phyloP scores from a whole-genome alignment of 64 coral and sea anemone genomes.

The Montipora foliosa region DNA sequence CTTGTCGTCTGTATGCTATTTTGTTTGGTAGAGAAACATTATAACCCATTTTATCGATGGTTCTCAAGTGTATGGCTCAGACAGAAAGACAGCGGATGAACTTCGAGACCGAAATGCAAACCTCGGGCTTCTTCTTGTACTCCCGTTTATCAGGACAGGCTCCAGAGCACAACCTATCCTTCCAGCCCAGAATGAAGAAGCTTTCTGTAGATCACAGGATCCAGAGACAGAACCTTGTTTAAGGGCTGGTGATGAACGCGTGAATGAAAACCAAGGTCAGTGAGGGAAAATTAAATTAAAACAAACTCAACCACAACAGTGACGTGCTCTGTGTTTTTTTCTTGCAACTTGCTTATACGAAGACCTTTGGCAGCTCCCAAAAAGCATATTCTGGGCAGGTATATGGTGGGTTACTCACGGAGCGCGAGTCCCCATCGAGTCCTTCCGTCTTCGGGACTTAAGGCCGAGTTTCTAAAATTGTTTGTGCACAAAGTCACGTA shows the following conservation, averaged over 20 bases:
- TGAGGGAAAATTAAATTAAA: neutral
- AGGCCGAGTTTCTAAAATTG: no score
- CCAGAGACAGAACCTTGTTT: neutral
- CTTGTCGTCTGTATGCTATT: no score
- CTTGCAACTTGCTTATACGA: no score
- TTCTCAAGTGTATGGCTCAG: slow-evolving; percentile 20
- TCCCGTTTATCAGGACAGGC: neutral
- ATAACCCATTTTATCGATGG: slow-evolving; percentile 6
- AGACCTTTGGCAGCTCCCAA: no score
- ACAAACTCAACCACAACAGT: no score
- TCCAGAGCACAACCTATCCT: neutral
- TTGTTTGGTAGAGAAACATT: neutral
- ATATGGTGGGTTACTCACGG: no score
- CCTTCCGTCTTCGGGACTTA: no score
- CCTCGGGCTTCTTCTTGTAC: neutral
- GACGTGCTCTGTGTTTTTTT: no score
- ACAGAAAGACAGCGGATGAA: neutral
- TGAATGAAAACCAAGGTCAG: slow-evolving; percentile 40
- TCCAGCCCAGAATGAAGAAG: neutral
- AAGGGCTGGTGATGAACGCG: neutral
- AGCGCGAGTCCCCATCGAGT: no score
- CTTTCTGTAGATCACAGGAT: neutral
- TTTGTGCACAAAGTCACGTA: no score
- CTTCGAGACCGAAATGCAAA: neutral
- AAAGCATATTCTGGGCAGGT: no score